Evolutionary conservation across 2,113 vertebrate species (phyloP).

Genomic region (Neomonachus schauinslandi): DNA sequence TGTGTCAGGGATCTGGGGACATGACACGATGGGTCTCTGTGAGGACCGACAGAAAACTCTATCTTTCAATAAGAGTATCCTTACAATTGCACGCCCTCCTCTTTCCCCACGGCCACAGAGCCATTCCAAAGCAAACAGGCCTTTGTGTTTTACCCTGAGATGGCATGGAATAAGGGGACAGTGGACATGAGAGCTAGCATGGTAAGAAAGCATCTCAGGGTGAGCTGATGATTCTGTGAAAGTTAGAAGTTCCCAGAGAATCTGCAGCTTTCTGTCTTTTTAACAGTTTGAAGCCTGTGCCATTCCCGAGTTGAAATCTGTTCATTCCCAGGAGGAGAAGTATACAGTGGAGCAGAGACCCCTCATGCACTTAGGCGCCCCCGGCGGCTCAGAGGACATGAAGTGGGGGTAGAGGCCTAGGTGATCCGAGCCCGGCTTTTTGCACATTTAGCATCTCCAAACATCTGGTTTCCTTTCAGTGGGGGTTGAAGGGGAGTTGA

Average conservation of each 20-base stretch:
- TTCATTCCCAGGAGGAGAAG: background rate
- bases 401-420: background rate
- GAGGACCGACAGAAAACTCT: background rate
- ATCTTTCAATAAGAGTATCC: background rate
- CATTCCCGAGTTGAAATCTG: background rate
- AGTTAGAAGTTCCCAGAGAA: background rate
- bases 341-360: background rate
- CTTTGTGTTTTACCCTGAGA: background rate
- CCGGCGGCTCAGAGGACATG: background rate
- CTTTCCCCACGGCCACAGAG: background rate
- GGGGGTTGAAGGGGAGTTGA: background rate
- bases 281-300: background rate
- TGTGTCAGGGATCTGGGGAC: background rate
- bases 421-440: background rate
- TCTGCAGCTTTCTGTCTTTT: background rate
- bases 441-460: background rate
- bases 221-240: background rate
- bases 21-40: background rate
- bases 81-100: background rate
- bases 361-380: background rate
- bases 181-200: background rate
- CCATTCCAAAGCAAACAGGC: background rate
- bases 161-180: background rate
- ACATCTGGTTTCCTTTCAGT: conserved; percentile 17
- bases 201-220: background rate